phyloP scores from a whole-genome alignment of 1,140 invertebrate species.

The Pectinophora gossypiella region DNA sequence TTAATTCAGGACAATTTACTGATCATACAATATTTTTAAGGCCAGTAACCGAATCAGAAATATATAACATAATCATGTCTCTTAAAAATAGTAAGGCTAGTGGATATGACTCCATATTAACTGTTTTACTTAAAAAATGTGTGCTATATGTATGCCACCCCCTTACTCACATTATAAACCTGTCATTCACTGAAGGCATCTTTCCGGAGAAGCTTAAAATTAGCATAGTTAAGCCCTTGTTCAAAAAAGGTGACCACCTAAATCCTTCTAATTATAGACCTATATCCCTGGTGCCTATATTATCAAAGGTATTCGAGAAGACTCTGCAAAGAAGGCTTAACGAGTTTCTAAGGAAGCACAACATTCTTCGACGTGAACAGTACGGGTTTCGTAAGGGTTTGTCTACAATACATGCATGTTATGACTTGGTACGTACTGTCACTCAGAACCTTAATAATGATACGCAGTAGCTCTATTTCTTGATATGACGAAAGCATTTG shows the following conservation, averaged over 20 bases:
- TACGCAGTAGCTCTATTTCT: not conserved
- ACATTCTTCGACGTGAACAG: not conserved
- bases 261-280: not conserved
- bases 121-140: not conserved
- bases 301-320: constrained; percentile 7
- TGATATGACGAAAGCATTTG: not conserved
- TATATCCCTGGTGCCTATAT: not conserved
- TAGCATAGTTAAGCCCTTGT: not conserved
- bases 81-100: too few relatives aligned
- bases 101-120: not conserved
- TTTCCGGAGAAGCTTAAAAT: not conserved
- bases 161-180: not conserved
- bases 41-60: too few relatives aligned
- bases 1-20: too few relatives aligned
- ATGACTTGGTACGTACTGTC: not conserved
- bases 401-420: not conserved
- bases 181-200: not conserved
- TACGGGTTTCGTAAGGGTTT: not conserved
- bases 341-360: not conserved
- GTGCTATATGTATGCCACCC: too few relatives aligned
- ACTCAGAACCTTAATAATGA: not conserved
- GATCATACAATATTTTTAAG: too few relatives aligned
- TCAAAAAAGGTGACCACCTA: not conserved
- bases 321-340: not conserved
- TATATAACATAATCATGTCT: too few relatives aligned